These are phyloP conservation scores for Eurytemora carolleeae DNA, from an alignment of 1,140 invertebrate genomes.

Conservation along the genomic window DNA sequence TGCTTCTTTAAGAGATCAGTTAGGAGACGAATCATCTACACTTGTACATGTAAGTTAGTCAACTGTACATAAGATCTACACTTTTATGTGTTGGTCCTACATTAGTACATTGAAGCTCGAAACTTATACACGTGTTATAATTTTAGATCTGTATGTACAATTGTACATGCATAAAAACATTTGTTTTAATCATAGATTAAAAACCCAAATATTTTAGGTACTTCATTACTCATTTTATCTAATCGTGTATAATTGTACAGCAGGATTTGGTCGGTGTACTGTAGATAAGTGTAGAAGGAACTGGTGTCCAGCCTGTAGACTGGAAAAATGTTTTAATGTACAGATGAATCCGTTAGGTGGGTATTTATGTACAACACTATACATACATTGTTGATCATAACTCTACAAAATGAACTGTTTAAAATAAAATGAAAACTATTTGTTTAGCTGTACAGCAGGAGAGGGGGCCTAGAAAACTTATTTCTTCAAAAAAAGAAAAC, in stretches of 20 bases:
- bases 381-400: too few species aligned
- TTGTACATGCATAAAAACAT: background rate
- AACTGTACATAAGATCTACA: background rate
- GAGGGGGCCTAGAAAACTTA: too few species aligned
- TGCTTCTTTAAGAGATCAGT: conserved; percentile 71
- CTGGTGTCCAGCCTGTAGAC: conserved; percentile 64
- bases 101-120: background rate
- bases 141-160: background rate
- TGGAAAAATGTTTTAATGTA: conserved; percentile 52
- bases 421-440: too few species aligned
- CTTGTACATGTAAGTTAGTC: conserved; percentile 45
- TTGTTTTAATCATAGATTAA: background rate
- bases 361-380: too few species aligned
- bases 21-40: conserved; percentile 42
- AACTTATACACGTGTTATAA: background rate
- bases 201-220: background rate
- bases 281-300: conserved; percentile 62
- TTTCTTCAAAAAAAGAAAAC: too few species aligned
- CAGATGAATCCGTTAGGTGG: conserved; percentile 57
- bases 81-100: background rate
- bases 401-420: too few species aligned
- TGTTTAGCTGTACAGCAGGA: too few species aligned
- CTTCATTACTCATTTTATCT: background rate
- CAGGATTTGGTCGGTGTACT: too few species aligned
- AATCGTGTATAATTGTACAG: too few species aligned